These are phyloP conservation scores for Sinohyriopsis cumingii DNA, from an alignment of 2,888 invertebrate species.

Conservation along the genomic window DNA sequence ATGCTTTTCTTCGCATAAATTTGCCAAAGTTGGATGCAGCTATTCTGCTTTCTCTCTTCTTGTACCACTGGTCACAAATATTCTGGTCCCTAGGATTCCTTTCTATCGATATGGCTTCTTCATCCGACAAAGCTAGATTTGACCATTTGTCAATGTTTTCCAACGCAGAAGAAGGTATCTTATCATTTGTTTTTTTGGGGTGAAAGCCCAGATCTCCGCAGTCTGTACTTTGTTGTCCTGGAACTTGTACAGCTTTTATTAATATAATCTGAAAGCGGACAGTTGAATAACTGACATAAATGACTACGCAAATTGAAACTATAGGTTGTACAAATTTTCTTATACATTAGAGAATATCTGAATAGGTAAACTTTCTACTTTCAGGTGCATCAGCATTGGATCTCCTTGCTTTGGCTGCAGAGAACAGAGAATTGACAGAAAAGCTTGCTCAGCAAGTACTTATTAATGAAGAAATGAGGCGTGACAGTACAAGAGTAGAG, in stretches of 20 bases:
- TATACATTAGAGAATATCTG: not conserved
- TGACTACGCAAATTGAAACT: too few relatives aligned
- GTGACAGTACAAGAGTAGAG: not conserved
- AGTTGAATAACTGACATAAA: not conserved
- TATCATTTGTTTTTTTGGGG: too few relatives aligned
- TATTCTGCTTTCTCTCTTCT: constrained; percentile 7
- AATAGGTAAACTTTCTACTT: constrained; percentile 1
- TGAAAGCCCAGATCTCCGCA: too few relatives aligned
- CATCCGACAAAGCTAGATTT: not conserved
- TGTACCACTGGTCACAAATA: constrained; percentile 7
- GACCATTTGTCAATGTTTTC: too few relatives aligned
- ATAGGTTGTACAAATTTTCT: not conserved
- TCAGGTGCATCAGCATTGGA: constrained; percentile 15
- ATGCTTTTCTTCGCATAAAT: not conserved
- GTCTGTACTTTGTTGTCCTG: not conserved
- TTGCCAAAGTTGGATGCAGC: constrained; percentile 23
- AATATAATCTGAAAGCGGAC: too few relatives aligned
- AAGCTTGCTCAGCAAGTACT: constrained; percentile 3
- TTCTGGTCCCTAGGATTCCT: constrained; percentile 12
- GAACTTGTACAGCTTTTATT: not conserved
- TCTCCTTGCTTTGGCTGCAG: constrained; percentile 9
- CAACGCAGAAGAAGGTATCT: too few relatives aligned
- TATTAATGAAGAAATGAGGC: not conserved
- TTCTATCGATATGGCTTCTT: constrained; percentile 2
- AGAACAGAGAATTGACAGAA: constrained; percentile 6